phyloP scores from a whole-genome alignment of 2,113 vertebrate species.

The Neodon shergylaensis region DNA sequence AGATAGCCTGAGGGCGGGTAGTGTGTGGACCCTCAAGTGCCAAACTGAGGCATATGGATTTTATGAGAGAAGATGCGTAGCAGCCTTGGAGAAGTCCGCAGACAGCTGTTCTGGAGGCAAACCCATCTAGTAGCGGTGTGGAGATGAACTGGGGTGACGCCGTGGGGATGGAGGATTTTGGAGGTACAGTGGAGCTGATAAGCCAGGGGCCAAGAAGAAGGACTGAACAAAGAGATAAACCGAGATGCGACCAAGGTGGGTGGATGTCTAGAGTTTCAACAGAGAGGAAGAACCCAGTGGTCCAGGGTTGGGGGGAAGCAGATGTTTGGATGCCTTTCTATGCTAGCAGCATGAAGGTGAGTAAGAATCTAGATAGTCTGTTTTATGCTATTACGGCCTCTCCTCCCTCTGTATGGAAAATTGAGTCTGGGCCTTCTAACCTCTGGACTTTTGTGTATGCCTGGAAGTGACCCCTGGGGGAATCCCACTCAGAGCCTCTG shows the following conservation, averaged over 20 bases:
- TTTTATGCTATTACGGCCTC: constrained; percentile 36
- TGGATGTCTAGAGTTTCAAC: not conserved
- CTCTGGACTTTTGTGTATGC: constrained; percentile 39
- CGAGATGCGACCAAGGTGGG: not conserved
- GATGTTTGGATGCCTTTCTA: constrained; percentile 17
- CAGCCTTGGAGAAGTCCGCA: not conserved
- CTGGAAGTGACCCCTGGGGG: constrained; percentile 68
- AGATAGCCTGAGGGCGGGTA: not conserved
- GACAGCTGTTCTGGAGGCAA: constrained; percentile 19
- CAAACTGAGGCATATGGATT: not conserved
- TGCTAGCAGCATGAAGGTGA: constrained; percentile 27
- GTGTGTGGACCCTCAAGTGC: not conserved
- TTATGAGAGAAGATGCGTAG: not conserved
- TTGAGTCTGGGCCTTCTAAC: constrained; percentile 52
- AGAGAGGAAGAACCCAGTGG: constrained; percentile 27
- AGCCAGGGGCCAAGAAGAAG: not conserved
- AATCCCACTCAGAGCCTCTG: constrained; percentile 63
- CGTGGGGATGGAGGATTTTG: not conserved
- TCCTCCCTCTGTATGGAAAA: constrained; percentile 55
- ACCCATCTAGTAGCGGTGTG: not conserved
- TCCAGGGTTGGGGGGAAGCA: not conserved
- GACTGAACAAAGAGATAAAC: not conserved
- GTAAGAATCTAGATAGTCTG: constrained; percentile 37
- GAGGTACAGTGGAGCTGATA: not conserved
- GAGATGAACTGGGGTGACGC: not conserved